Conservation (phyloP, 2,888 invertebrate genomes). For the Pammene fasciana region DNA sequence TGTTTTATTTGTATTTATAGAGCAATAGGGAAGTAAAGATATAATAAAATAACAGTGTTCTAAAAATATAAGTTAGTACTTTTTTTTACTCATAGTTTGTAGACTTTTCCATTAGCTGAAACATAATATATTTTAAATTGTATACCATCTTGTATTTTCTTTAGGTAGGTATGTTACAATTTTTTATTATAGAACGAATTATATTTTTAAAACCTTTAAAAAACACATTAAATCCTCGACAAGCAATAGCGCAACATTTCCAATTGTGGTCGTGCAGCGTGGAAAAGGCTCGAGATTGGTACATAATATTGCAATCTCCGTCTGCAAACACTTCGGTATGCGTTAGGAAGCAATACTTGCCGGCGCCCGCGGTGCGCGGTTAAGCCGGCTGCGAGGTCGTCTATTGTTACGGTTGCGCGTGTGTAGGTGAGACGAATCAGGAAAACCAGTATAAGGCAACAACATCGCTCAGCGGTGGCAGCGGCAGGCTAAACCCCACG, state of each 20-base stretch:
- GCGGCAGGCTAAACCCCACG: too few relatives aligned
- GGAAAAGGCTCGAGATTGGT: conserved; percentile 44
- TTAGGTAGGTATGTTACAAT: too few relatives aligned
- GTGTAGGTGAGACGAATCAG: not conserved
- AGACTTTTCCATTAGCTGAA: too few relatives aligned
- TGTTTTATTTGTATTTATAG: not conserved
- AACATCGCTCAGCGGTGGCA: not conserved
- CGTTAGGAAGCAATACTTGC: conserved; percentile 44
- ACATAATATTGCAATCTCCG: conserved; percentile 47
- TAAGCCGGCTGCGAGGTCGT: conserved; percentile 13
- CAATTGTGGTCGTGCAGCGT: conserved; percentile 26
- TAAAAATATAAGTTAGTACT: too few relatives aligned
- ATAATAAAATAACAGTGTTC: too few relatives aligned
- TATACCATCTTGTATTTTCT: too few relatives aligned
- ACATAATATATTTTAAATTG: too few relatives aligned
- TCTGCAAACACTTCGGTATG: conserved; percentile 43
- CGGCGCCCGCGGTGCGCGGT: conserved; percentile 36
- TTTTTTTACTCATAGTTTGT: too few relatives aligned
- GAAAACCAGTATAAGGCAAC: not conserved
- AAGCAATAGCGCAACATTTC: conserved; percentile 31
- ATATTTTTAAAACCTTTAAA: not conserved
- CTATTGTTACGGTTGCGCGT: not conserved
- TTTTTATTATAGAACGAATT: too few relatives aligned
- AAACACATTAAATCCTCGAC: conserved; percentile 10
- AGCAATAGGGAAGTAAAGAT: too few relatives aligned